Percentiles rank a stretch among this genome's conserved stretches.
phyloP scores from a whole-genome alignment of 2,113 vertebrate species.

The Heterocephalus glaber region DNA sequence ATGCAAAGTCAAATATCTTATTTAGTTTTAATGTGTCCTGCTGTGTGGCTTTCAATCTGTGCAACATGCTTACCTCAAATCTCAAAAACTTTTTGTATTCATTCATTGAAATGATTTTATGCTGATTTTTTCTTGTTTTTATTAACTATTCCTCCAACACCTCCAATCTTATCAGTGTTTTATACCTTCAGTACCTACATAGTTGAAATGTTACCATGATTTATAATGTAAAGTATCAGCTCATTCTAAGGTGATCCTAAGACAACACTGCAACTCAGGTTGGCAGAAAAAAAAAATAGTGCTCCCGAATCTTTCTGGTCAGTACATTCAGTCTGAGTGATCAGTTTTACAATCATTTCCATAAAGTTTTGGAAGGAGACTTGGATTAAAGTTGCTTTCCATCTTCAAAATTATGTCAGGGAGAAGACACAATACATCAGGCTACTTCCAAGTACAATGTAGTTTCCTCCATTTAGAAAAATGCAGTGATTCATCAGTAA shows the following conservation, averaged over 20 bases:
- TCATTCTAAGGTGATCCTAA: not conserved
- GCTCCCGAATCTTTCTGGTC: not conserved
- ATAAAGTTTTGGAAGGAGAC: constrained; percentile 22
- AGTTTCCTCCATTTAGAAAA: constrained; percentile 77
- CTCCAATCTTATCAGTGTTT: not conserved
- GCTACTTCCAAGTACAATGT: constrained; percentile 50
- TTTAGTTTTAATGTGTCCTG: not conserved
- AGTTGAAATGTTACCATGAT: constrained; percentile 28
- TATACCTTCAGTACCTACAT: not conserved
- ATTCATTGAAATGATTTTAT: not conserved
- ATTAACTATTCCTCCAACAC: not conserved
- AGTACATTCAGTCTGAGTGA: not conserved
- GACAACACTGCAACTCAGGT: constrained; percentile 40
- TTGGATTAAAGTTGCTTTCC: constrained; percentile 40
- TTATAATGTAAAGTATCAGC: constrained; percentile 6
- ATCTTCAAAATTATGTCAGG: constrained; percentile 63
- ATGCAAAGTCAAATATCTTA: constrained; percentile 52
- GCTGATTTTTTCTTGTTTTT: constrained; percentile 2
- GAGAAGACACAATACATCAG: constrained; percentile 56
- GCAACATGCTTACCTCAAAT: not conserved
- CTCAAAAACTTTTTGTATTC: not conserved
- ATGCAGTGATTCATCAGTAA: constrained; percentile 85
- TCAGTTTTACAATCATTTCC: constrained; percentile 36
- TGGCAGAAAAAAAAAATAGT: accelerated
- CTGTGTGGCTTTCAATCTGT: not conserved